Evolutionary conservation across 2,888 invertebrate species (phyloP), one percentile per base, ranked within the genome.

Genomic region (Dryadula phaetusa): DNA sequence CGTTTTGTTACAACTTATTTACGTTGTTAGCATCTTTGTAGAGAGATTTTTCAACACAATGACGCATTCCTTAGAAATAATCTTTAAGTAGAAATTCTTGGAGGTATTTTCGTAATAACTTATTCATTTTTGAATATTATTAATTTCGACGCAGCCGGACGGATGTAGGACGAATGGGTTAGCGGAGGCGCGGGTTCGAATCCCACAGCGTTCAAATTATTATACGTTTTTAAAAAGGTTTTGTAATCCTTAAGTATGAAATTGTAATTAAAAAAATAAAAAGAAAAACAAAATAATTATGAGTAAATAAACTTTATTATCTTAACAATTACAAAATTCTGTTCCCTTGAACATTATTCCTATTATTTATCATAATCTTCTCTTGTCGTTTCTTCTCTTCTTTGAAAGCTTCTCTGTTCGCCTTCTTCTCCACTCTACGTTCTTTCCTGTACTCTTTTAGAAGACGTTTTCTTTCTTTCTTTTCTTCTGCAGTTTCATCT

Each of bases 351-450:
- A 96, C 88, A 82, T 96, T 96, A 79, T 94, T 94, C 81, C 90
- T 95, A 77, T 96, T 96, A 83, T 97, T 97, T 71, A 96, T 84
- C 78, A 95, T 88, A 56, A 97, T 95, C 83, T 97, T 96, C 79
- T 95, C 95, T 80, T 97, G 96, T 3, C 95, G 90, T 78, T 96
- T 96, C 87, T 96, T 96, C 79, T 98, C 97, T 75, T 97, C 96
- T 80, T 96, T 97, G 82, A 98, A 98, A 0, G 97, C 97, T 40
- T 94, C 92, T 12, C 94, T 93, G 80, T 98, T 98, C 0, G 95
- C 95, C 82, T 98, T 98, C 86, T 95, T 95, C 82, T 98, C 98
- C 62, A 95, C 80, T 81, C 97, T 93, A 71, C 98, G 94, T 79
- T 97, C 97, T 87, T 89, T 94, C 76, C 96, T 94, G 78, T 96